Base-by-base conservation (phyloP, 2,797 vertebrate genomes). In the Anabacerthia variegaticeps region DNA sequence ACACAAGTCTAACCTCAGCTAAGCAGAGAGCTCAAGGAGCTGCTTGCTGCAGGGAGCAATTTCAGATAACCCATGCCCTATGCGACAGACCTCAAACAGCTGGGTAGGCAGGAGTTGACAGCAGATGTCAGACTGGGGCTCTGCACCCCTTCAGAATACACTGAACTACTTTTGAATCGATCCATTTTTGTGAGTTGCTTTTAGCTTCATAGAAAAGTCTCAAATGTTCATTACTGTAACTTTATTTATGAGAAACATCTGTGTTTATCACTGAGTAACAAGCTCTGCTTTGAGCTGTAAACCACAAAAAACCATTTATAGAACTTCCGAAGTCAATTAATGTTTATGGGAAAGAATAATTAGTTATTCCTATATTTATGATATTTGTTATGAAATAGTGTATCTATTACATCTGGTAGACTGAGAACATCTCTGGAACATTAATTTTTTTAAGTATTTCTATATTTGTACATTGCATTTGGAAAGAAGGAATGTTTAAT, bases 191-290 rank as follows among this genome's bases (percentile, higher is more conserved):
- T n/a, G 28, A 71, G 59, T 66, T 89, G 7, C 41, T 71, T 91
- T 39, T 48, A 72, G 71, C 41, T 74, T 92, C 55, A 51, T 48
- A 51, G 48, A 87, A 85, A 91, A 85, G 61, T 85, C 56, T 66
- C 34, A 77, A 51, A 85, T 67, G 74, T 93, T 92, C 88, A 88
- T 94, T 88, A n/a, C 30, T 79, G 6, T 65, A 27, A 27, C 56
- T 89, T 93, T 85, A 67, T 93, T 87, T 80, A 95, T 61, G 54
- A 88, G 49, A 88, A 93, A 93, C 56, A 65, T 92, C 84, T 92
- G 81, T 92, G 75, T 87, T 92, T 93, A 83, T 87, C 56, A 56
- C 56, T 75, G 54, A 82, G 56, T 89, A 87, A 72, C 24, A 85
- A 84, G 16, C 27, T 68, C 32, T 69, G 58, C 27, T 95, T 92